Base-by-base conservation (phyloP, 2,797 vertebrate species). In the Meriones psammophilus region DNA sequence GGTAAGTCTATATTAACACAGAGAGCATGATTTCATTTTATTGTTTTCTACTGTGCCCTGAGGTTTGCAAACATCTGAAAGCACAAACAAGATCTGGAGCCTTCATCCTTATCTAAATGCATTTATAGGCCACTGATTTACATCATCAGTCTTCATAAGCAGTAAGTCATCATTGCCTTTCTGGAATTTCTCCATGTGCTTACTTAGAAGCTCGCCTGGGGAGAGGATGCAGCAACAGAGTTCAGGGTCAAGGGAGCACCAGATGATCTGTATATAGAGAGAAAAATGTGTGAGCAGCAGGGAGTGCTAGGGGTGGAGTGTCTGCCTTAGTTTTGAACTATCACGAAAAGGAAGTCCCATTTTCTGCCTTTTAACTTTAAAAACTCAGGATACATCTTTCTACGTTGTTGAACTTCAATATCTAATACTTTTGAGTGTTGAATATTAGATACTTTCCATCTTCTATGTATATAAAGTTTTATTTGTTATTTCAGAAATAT, bases 361-460 rank as follows among this genome's bases (percentile, higher is more conserved):
- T 95, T 93, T 89, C 60, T 93, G 1, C 58, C 39, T 85, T 91
- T 95, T 89, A 91, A 69, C n/a, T 24, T 77, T 91, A 85, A 50
- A 42, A 30, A 83, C 13, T 46, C 86, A 69, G 26, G 92, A 83
- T 26, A 92, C 88, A 85, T 46, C 60, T 88, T 91, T 76, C 79
- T 86, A 69, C 17, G 77, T 86, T 78, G n/a, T 89, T 62, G 28
- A 94, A 89, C 39, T 89, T 54, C 9, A 95, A 46, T 36, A 74
- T 68, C 46, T 54, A 91, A 83, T 20, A 73, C 62, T 89, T 83
- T 28, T 66, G 3, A 93, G 50, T 39, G 18, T 6, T 85, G 26
- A 85, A 26, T 86, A 3, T 54, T 74, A 18, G 1, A 71, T 42
- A 86, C 71, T 87, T 87, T 84, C 46, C 33, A 39, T 71, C 1